Conservation (phyloP, 2,797 vertebrate genomes). For the Mormyrops attenuatus region DNA sequence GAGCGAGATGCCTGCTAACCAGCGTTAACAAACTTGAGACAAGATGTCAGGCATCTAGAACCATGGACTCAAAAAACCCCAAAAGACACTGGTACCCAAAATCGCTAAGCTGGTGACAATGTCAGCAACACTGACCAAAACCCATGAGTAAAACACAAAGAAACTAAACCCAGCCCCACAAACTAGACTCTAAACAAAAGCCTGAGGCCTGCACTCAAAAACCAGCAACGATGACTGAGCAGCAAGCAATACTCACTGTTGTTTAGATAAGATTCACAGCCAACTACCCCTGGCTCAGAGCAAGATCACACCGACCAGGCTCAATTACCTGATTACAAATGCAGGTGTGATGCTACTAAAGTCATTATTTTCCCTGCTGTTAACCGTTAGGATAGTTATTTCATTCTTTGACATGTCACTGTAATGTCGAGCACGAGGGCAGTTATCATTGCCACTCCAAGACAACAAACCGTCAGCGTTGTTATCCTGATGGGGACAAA, state of each 20-base stretch:
- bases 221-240: not conserved
- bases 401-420: not conserved
- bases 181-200: not conserved
- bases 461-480: not conserved
- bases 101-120: not conserved
- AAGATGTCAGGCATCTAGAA: not conserved
- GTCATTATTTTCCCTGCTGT: not conserved
- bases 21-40: not conserved
- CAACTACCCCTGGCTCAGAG: not conserved
- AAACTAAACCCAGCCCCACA: not conserved
- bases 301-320: not conserved
- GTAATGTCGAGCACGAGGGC: not conserved
- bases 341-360: not conserved
- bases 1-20: not conserved
- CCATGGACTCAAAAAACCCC: not conserved
- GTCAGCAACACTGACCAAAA: not conserved
- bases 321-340: not conserved
- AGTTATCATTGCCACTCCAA: not conserved
- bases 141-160: not conserved
- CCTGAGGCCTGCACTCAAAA: not conserved
- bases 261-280: not conserved
- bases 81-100: not conserved
- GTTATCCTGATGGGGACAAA: not conserved
- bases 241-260: not conserved
- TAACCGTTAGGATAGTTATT: not conserved